Evolutionary conservation across 35 echinoderm and acorn worm species (phyloP).

Genomic region (Lytechinus variegatus): DNA sequence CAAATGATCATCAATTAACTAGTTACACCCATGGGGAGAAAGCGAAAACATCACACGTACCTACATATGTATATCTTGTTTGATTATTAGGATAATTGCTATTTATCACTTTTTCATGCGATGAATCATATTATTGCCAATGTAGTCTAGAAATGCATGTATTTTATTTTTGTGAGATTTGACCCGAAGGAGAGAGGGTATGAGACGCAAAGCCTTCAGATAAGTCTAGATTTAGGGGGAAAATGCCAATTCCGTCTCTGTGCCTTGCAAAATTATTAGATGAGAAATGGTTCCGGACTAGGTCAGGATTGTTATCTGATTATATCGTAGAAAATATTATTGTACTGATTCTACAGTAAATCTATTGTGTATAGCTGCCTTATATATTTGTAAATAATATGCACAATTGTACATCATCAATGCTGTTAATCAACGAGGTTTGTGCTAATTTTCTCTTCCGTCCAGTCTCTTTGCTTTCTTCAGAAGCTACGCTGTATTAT

Average conservation of each 20-base stretch:
- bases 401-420: conserved; percentile 1
- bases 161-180: not conserved
- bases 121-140: not conserved
- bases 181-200: not conserved
- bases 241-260: not conserved
- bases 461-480: not conserved
- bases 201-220: not conserved
- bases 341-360: not conserved
- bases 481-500: not conserved
- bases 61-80: no score
- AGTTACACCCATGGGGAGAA: no score
- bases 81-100: no score
- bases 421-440: not conserved
- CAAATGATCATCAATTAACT: no score
- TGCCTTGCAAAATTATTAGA: not conserved
- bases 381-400: conserved; percentile 16
- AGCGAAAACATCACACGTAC: no score
- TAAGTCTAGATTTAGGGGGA: not conserved
- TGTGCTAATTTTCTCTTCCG: conserved; percentile 18
- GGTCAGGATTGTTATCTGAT: not conserved
- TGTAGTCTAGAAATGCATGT: not conserved
- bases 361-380: not conserved
- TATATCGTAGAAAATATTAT: not conserved
- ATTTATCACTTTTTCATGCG: not conserved
- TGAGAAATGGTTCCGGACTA: not conserved